phyloP scores from a whole-genome alignment of 2,113 vertebrate species.

The Rhea americana region DNA sequence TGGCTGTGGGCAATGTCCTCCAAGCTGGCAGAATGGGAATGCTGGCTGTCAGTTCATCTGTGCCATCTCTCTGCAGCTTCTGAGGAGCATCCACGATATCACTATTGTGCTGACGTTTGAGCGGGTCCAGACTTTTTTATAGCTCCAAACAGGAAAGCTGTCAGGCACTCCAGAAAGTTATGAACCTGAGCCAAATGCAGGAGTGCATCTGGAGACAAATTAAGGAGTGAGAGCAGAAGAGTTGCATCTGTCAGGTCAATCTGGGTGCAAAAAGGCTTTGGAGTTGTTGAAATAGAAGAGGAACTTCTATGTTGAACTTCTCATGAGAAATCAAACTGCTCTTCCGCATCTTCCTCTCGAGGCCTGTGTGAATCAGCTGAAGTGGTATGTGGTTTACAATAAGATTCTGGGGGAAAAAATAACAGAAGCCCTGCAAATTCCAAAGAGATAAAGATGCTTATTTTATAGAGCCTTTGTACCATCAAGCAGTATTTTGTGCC shows the following conservation, averaged over 20 bases:
- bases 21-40: slow-evolving; percentile 53
- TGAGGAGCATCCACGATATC: background rate
- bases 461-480: background rate
- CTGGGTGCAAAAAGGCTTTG: slow-evolving; percentile 60
- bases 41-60: slow-evolving; percentile 59
- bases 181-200: slow-evolving; percentile 67
- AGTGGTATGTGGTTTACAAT: slow-evolving; percentile 43
- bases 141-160: slow-evolving; percentile 52
- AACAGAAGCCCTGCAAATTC: background rate
- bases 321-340: slow-evolving; percentile 41
- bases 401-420: background rate
- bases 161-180: slow-evolving; percentile 19
- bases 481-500: slow-evolving; percentile 40
- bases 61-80: slow-evolving; percentile 2
- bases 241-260: slow-evolving; percentile 74
- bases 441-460: slow-evolving; percentile 36
- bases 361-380: slow-evolving; percentile 19
- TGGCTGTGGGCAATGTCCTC: slow-evolving; percentile 50
- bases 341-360: background rate
- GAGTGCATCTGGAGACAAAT: slow-evolving; percentile 48
- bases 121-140: slow-evolving; percentile 59
- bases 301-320: slow-evolving; percentile 56
- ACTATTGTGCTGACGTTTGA: slow-evolving; percentile 59
- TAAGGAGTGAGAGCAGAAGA: slow-evolving; percentile 67
- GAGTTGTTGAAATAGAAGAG: slow-evolving; percentile 60